Percentiles rank a stretch among this genome's conserved stretches.
phyloP scores from a whole-genome alignment of 2,797 vertebrate genomes.

The Lagodon rhomboides region DNA sequence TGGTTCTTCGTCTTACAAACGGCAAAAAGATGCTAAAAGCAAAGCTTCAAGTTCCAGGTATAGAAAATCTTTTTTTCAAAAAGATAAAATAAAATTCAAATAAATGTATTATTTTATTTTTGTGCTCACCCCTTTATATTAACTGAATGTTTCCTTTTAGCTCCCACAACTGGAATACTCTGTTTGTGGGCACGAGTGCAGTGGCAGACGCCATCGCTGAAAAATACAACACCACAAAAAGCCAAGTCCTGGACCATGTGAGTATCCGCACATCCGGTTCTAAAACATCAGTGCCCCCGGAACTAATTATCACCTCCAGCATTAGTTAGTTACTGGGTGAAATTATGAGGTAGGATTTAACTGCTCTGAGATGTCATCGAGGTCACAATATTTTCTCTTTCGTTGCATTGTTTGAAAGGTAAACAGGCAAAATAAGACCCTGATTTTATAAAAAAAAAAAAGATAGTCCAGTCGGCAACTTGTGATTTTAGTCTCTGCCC shows the following conservation, averaged over 20 bases:
- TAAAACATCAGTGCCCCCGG: background rate
- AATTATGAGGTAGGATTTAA: no score
- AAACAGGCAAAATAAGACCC: background rate
- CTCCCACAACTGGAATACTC: conserved; percentile 96
- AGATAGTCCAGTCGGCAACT: background rate
- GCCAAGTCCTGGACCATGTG: conserved; percentile 95
- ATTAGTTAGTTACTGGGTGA: no score
- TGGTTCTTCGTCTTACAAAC: conserved; percentile 92
- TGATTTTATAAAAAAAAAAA: background rate
- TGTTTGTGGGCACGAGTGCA: conserved; percentile 95
- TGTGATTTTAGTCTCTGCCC: background rate
- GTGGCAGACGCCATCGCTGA: conserved; percentile 95
- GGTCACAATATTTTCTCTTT: background rate
- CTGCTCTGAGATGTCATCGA: background rate
- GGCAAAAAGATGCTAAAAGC: conserved; percentile 91
- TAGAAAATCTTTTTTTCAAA: background rate
- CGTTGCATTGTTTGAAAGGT: background rate
- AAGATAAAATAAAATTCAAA: fast-evolving
- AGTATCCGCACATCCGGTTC: conserved; percentile 73
- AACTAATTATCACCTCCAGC: no score
- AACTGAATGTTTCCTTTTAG: conserved; percentile 74
- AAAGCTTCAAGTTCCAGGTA: conserved; percentile 95
- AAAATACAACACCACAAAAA: conserved; percentile 96
- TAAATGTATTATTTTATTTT: background rate
- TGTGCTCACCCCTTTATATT: background rate